Conservation (phyloP, 2,113 vertebrate genomes). For the Amphilophus citrinellus region DNA sequence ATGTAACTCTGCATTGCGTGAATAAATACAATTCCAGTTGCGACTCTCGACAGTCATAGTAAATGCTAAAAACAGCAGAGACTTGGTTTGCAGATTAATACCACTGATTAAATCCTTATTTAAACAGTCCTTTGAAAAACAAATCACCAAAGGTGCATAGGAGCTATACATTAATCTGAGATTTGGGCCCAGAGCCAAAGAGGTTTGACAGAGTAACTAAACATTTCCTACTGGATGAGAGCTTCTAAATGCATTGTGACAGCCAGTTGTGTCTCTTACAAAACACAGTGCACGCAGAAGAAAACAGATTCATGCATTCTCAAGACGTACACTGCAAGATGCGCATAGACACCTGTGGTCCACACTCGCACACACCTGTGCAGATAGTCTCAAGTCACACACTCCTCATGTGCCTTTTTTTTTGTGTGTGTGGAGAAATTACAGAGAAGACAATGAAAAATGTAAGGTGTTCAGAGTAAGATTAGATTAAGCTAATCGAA, state of each 20-base stretch:
- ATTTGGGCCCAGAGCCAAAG: slow-evolving; percentile 49
- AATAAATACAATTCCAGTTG: slow-evolving; percentile 17
- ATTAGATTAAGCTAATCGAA: slow-evolving; percentile 77
- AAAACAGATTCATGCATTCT: slow-evolving; percentile 22
- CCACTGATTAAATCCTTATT: slow-evolving; percentile 47
- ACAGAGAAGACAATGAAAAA: slow-evolving; percentile 76
- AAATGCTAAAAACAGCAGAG: slow-evolving; percentile 45
- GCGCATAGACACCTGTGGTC: slow-evolving; percentile 40
- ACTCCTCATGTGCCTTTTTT: background rate
- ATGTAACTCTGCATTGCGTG: slow-evolving; percentile 50
- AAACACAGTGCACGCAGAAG: slow-evolving; percentile 40
- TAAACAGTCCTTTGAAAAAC: slow-evolving; percentile 56
- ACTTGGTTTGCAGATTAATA: slow-evolving; percentile 43
- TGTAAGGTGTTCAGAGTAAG: slow-evolving; percentile 74
- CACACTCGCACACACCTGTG: slow-evolving; percentile 24
- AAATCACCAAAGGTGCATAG: slow-evolving; percentile 61
- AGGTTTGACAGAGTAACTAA: slow-evolving; percentile 71
- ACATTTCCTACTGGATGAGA: slow-evolving; percentile 66
- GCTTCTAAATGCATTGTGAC: slow-evolving; percentile 72
- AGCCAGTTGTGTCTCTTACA: slow-evolving; percentile 55
- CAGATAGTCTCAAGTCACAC: slow-evolving; percentile 4
- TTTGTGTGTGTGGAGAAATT: slow-evolving; percentile 57
- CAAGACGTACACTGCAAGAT: background rate
- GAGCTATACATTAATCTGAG: slow-evolving; percentile 64
- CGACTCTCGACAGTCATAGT: slow-evolving; percentile 38